Evolutionary conservation across 1,140 invertebrate genomes (phyloP).

Genomic region (Drosophila parvula): DNA sequence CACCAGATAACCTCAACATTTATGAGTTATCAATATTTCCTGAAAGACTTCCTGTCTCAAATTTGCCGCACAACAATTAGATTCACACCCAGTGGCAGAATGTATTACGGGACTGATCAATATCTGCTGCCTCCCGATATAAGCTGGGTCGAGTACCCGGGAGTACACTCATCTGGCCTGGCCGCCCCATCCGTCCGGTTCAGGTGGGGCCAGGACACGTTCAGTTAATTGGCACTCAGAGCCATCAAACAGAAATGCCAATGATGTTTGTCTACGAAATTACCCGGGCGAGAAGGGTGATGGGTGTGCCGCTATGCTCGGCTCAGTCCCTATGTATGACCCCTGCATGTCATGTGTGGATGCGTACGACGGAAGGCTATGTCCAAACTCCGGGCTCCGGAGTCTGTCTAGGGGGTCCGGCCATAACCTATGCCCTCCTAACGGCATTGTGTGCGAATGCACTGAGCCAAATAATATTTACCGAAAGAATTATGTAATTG

Average conservation of each 20-base stretch:
- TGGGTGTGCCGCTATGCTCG: slow-evolving; percentile 4
- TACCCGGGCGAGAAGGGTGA: slow-evolving; percentile 25
- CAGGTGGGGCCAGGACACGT: slow-evolving; percentile 37
- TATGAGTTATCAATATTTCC: not conserved
- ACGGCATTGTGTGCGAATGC: slow-evolving; percentile 27
- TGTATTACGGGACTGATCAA: slow-evolving; percentile 11
- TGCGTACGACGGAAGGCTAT: not conserved
- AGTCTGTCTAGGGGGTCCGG: slow-evolving; percentile 13
- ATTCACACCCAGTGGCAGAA: slow-evolving; percentile 9
- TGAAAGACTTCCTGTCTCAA: not conserved
- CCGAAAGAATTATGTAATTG: not conserved
- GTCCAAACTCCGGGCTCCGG: not conserved
- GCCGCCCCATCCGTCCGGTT: slow-evolving; percentile 1
- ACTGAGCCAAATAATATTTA: not conserved
- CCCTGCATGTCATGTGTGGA: slow-evolving; percentile 1
- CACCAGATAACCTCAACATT: not conserved
- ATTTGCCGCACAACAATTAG: slow-evolving; percentile 7
- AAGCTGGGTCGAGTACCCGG: not conserved
- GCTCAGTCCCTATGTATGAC: slow-evolving; percentile 1
- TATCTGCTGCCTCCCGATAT: slow-evolving; percentile 8
- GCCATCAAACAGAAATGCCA: slow-evolving; percentile 60
- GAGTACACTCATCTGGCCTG: slow-evolving; percentile 3
- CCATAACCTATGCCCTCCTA: slow-evolving; percentile 27
- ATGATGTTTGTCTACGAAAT: slow-evolving; percentile 52
- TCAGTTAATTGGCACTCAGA: slow-evolving; percentile 61